Evolutionary conservation across 2,888 invertebrate genomes (phyloP).

Genomic region (Hypselothyrea guttata): DNA sequence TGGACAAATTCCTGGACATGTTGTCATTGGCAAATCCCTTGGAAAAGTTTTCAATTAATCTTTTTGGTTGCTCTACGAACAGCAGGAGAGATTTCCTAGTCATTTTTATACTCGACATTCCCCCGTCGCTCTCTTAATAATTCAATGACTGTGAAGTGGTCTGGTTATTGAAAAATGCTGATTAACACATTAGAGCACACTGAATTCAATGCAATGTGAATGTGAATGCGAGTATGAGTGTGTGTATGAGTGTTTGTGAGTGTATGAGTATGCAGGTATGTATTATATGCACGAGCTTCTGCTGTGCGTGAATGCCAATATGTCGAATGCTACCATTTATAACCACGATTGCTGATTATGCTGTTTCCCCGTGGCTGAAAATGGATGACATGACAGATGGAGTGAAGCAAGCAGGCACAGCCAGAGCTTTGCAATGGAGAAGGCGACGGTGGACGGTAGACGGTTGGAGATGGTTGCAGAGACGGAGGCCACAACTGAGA

Average conservation of each 20-base stretch:
- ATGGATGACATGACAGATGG: constrained; percentile 81
- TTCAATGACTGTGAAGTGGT: constrained; percentile 35
- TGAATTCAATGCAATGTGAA: constrained; percentile 45
- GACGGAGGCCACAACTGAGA: constrained; percentile 8
- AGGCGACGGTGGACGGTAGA: constrained; percentile 1
- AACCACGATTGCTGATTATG: constrained; percentile 80
- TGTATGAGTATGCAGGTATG: constrained; percentile 19
- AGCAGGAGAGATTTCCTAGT: constrained; percentile 33
- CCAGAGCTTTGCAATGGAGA: constrained; percentile 48
- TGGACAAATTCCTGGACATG: constrained; percentile 43
- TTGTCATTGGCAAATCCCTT: constrained; percentile 50
- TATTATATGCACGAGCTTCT: constrained; percentile 47
- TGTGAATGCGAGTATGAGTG: constrained; percentile 11
- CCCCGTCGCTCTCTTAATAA: background rate
- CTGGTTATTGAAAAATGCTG: constrained; percentile 71
- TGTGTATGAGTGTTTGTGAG: constrained; percentile 6
- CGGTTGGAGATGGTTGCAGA: constrained; percentile 11
- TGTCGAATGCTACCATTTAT: constrained; percentile 81
- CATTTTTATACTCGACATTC: constrained; percentile 10
- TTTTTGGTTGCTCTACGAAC: constrained; percentile 27
- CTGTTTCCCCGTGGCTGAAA: constrained; percentile 74
- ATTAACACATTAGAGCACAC: constrained; percentile 72
- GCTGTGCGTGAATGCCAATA: constrained; percentile 77
- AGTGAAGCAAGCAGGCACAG: constrained; percentile 68
- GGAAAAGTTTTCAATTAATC: constrained; percentile 55